Evolutionary conservation across 1,140 invertebrate genomes (phyloP).

Genomic region (Pogonomyrmex barbatus): DNA sequence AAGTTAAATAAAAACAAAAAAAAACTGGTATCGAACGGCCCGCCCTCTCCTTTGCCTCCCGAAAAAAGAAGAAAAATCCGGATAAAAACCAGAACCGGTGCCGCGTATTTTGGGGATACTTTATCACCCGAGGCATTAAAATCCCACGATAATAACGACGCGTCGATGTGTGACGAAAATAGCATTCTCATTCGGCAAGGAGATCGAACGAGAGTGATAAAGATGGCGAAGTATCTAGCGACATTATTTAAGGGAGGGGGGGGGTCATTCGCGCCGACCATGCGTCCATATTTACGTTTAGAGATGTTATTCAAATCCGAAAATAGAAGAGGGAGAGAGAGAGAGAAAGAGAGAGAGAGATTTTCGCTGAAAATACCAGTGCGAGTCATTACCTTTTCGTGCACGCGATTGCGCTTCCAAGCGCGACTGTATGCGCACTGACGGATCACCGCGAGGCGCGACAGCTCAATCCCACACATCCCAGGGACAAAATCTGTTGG

Average conservation of each 20-base stretch:
- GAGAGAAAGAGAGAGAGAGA: not conserved
- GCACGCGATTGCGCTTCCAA: slow-evolving; percentile 25
- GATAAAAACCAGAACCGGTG: not conserved
- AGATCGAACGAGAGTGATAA: not conserved
- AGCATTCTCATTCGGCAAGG: not conserved
- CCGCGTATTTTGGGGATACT: not conserved
- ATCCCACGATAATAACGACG: not conserved
- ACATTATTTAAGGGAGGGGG: not conserved
- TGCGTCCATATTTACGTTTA: not conserved
- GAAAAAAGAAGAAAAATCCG: not conserved
- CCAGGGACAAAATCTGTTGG: slow-evolving; percentile 9
- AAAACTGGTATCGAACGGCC: not conserved
- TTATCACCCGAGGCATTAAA: not conserved
- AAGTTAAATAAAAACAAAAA: slow-evolving; percentile 5
- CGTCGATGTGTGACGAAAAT: not conserved
- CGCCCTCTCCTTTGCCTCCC: no score
- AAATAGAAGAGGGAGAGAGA: not conserved
- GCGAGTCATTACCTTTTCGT: not conserved
- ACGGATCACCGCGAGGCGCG: slow-evolving; percentile 10
- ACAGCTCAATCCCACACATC: slow-evolving; percentile 22
- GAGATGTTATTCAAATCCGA: not conserved
- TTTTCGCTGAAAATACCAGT: not conserved
- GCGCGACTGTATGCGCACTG: not conserved
- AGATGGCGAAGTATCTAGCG: not conserved
- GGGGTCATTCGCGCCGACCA: not conserved